Percentiles rank a stretch among this genome's conserved stretches.
Evolutionary conservation across 2,113 vertebrate genomes (phyloP).

Genomic region (Aegypius monachus): DNA sequence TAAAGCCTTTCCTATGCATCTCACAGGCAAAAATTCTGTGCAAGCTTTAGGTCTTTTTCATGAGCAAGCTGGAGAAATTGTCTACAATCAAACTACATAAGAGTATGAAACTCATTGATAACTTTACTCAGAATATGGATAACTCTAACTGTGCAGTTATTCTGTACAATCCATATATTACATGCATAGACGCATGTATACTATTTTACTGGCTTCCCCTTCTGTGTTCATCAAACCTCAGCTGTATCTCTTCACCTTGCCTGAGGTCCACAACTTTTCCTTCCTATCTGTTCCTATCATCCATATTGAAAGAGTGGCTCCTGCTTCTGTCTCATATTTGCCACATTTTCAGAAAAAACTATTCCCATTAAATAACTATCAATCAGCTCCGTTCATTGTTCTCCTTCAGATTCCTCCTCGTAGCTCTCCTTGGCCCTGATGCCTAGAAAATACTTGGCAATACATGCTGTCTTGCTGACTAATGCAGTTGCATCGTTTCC

Average conservation of each 20-base stretch:
- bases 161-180: background rate
- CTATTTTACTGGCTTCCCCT: background rate
- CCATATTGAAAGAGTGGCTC: background rate
- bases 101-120: background rate
- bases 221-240: background rate
- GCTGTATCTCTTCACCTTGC: background rate
- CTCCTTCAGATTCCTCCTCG: background rate
- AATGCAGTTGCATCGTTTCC: background rate
- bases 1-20: background rate
- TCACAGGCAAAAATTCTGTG: background rate
- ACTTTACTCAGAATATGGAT: background rate
- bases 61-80: background rate
- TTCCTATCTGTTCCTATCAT: background rate
- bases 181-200: background rate
- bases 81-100: background rate
- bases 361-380: background rate
- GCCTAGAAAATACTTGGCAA: conserved; percentile 45
- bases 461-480: background rate
- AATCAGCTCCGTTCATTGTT: background rate
- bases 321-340: background rate
- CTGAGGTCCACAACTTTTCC: background rate
- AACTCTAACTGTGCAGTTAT: background rate
- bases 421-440: conserved; percentile 10
- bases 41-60: background rate
- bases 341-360: background rate